Conservation (phyloP, 2,113 vertebrate species). For the Micronycteris hirsuta region DNA sequence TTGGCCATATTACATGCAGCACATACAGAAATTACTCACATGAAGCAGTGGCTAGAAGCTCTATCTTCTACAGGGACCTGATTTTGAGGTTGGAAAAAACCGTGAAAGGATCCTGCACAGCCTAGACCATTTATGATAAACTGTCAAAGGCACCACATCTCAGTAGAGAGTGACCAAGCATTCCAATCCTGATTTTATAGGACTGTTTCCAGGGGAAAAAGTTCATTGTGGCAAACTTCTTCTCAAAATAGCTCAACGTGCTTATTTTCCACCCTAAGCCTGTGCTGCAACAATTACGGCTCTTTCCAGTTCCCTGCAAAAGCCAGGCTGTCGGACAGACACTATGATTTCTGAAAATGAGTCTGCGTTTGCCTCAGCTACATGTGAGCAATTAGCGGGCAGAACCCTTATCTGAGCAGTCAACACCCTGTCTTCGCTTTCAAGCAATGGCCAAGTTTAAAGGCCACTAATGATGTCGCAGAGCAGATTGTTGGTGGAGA, state of each 20-base stretch:
- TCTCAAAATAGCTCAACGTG: constrained; percentile 54
- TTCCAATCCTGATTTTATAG: constrained; percentile 7
- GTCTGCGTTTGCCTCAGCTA: constrained; percentile 47
- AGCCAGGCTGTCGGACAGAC: constrained; percentile 56
- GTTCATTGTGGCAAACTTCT: constrained; percentile 34
- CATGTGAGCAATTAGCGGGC: constrained; percentile 58
- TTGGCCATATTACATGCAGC: background rate
- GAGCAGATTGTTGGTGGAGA: background rate
- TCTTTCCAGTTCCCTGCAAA: constrained; percentile 54
- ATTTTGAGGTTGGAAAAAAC: background rate
- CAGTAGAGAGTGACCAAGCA: constrained; percentile 37
- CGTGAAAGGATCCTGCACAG: background rate
- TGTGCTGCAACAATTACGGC: constrained; percentile 40
- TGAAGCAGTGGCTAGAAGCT: background rate
- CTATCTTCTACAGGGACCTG: background rate
- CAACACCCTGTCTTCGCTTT: constrained; percentile 53
- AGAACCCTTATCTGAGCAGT: constrained; percentile 57
- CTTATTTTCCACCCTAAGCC: constrained; percentile 59
- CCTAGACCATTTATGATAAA: background rate
- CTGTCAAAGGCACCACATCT: constrained; percentile 20
- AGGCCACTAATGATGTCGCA: constrained; percentile 39
- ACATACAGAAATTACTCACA: constrained; percentile 2
- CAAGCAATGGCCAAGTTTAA: constrained; percentile 37
- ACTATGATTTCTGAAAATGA: constrained; percentile 63
- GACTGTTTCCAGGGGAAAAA: constrained; percentile 42